phyloP scores from a whole-genome alignment of 2,113 vertebrate genomes.

The Nerophis ophidion region DNA sequence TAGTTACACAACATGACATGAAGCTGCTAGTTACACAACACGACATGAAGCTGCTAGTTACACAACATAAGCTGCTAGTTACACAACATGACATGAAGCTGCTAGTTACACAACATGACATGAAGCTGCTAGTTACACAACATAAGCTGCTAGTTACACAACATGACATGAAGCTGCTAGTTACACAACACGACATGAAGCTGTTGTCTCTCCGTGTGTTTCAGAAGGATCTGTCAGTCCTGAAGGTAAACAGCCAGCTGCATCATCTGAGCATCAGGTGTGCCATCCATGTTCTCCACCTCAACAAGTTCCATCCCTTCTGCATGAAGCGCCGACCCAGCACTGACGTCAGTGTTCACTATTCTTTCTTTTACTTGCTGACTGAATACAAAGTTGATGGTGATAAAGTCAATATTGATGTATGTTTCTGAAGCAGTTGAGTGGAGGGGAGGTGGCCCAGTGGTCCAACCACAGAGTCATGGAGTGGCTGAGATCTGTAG shows the following conservation, averaged over 20 bases:
- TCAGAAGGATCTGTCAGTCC: conserved; percentile 90
- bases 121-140: too few relatives aligned
- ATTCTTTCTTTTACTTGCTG: too few relatives aligned
- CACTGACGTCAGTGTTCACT: conserved; percentile 77
- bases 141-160: not conserved
- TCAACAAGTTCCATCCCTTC: conserved; percentile 87
- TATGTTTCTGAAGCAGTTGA: conserved; percentile 70
- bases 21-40: too few relatives aligned
- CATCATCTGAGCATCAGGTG: conserved; percentile 98
- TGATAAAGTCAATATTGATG: not conserved
- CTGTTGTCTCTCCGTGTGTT: conserved; percentile 21
- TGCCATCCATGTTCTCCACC: conserved; percentile 91
- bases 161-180: not conserved
- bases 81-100: not conserved
- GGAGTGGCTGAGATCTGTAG: conserved; percentile 94
- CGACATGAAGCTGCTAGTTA: too few relatives aligned
- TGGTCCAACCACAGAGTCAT: conserved; percentile 99
- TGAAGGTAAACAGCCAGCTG: conserved; percentile 95
- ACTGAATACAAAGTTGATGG: too few relatives aligned
- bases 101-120: too few relatives aligned
- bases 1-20: too few relatives aligned
- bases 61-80: conserved; percentile 10
- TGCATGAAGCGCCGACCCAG: conserved; percentile 86
- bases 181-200: not conserved
- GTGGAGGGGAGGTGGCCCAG: conserved; percentile 85